Evolutionary conservation across 2,113 vertebrate genomes (phyloP), one percentile per base, ranked within the genome.

Genomic region (Ophthalmolycus amberensis): DNA sequence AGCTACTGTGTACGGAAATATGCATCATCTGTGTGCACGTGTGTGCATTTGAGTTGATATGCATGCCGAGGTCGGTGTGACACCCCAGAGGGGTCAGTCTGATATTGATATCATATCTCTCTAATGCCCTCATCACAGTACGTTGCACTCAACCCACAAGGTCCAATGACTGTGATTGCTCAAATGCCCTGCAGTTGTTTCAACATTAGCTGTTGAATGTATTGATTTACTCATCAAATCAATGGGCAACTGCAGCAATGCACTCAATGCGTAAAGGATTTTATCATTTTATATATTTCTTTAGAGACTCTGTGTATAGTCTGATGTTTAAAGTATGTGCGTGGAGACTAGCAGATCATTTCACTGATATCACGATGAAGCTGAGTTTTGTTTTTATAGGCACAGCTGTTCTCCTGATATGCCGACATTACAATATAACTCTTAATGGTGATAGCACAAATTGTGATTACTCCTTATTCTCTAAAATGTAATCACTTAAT

Each of bases 11-110:
- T 37, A 56, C 40, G 16, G 0, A 14, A 71, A 50, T 52, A 22
- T 42, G 50, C 37, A 48, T 63, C 59, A 58, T 34, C 27, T 76
- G 77, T 52, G 6, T 38, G 56, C 27, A 63, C 46, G 50, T n/a
- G 50, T 20, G 44, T 14, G 52, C 18, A 32, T 77, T 77, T 56
- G 12, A 52, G 27, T 70, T 85, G 9, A 27, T 68, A 29, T 37
- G 72, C 65, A 71, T 69, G 62, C 44, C 70, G 83, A 89, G 80
- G 80, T 92, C 68, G 56, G 67, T 40, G 34, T 66, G 56, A 71
- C 68, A 75, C 42, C 20, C 60, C 9, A 67, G 38, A 42, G 40
- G 32, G 77, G 68, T 80, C 60, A 71, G 56, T 38, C 22, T 12
- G 5, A 62, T 11, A 64, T 73, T 50, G 27, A 75, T 29, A 68